Percentiles rank a stretch among this genome's conserved stretches.
Evolutionary conservation across 2,113 vertebrate species (phyloP).

Genomic region (Perca schrenkii): DNA sequence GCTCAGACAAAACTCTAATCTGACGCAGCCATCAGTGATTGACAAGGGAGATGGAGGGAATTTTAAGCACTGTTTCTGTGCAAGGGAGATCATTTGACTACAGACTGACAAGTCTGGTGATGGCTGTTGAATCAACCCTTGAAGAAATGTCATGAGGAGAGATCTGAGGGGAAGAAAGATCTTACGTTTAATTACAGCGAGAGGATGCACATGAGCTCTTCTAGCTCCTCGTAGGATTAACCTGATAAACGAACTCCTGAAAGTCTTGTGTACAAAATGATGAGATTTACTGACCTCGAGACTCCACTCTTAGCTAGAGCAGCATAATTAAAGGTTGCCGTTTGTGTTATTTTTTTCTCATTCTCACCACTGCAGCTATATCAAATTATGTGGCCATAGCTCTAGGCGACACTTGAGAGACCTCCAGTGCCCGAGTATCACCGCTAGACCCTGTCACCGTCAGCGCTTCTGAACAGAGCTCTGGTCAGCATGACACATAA

Average conservation of each 20-base stretch:
- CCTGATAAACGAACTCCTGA: slow-evolving; percentile 49
- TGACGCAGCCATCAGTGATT: slow-evolving; percentile 74
- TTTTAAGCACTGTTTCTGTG: slow-evolving; percentile 61
- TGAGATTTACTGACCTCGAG: slow-evolving; percentile 33
- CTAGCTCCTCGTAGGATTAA: slow-evolving; percentile 30
- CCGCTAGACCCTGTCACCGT: slow-evolving; percentile 65
- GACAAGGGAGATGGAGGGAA: slow-evolving; percentile 69
- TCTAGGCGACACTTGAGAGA: slow-evolving; percentile 76
- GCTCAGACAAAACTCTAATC: slow-evolving; percentile 77
- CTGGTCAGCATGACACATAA: slow-evolving; percentile 67
- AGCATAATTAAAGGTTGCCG: slow-evolving; percentile 71
- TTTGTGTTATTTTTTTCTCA: slow-evolving; percentile 47
- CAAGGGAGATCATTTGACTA: slow-evolving; percentile 62
- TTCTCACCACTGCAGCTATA: slow-evolving; percentile 76
- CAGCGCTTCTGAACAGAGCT: slow-evolving; percentile 70
- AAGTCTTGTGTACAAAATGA: slow-evolving; percentile 35
- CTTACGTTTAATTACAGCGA: slow-evolving; percentile 61
- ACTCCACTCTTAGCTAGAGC: slow-evolving; percentile 11
- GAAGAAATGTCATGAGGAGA: slow-evolving; percentile 46
- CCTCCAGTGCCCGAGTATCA: slow-evolving; percentile 63
- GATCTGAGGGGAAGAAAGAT: slow-evolving; percentile 63
- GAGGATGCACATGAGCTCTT: slow-evolving; percentile 26
- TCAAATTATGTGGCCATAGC: slow-evolving; percentile 79
- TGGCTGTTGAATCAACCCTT: slow-evolving; percentile 70
- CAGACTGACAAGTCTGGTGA: slow-evolving; percentile 62